Base-by-base conservation (phyloP, 2,797 vertebrate genomes). In the Lithobates pipiens region DNA sequence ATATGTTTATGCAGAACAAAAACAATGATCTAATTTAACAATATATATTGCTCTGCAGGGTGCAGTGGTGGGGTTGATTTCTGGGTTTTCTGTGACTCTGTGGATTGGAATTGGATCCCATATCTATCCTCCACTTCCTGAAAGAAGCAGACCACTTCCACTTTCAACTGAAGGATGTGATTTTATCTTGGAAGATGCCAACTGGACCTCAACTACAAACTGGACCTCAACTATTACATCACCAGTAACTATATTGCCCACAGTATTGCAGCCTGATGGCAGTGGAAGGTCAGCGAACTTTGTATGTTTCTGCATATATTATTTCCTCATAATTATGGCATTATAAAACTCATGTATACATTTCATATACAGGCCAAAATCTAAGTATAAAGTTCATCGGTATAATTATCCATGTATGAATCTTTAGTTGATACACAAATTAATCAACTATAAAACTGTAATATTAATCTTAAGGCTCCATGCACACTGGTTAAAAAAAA, bases 101-200 rank as follows among this genome's bases (percentile, higher is more conserved):
- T 98, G 97, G 97, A 93, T 95, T 92, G 97, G 97, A 89, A 95
- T 98, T 3, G 97, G 97, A 90, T 89, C 91, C 84, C 97, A 97
- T 92, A 67, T 97, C 84, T 97, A 97, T 86, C 96, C 95, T 77
- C 93, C 96, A 0, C 90, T 94, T 36, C 88, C 61, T n/a, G 91
- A 91, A 2, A 96, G 92, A 89, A 97, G 95, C 70, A 89, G 88
- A 21, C 95, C 95, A 68, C 94, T 98, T 0, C 1, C 9, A n/a
- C 80, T 97, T 71, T 95, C 80, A 11, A 95, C 85, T 70, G 75
- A 0, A 5, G 92, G 92, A 82, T 98, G 97, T 88, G 95, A 96
- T 89, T 88, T 94, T 89, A 88, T 94, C 89, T 88, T 13, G 61
- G 88, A 87, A 57, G 32, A 27, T 67, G 84, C 84, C 65, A 94